Percentiles rank a stretch among this genome's conserved stretches.
These are phyloP conservation scores for Megatriorchis doriae DNA, from an alignment of 2,113 vertebrate species.

Conservation along the genomic window DNA sequence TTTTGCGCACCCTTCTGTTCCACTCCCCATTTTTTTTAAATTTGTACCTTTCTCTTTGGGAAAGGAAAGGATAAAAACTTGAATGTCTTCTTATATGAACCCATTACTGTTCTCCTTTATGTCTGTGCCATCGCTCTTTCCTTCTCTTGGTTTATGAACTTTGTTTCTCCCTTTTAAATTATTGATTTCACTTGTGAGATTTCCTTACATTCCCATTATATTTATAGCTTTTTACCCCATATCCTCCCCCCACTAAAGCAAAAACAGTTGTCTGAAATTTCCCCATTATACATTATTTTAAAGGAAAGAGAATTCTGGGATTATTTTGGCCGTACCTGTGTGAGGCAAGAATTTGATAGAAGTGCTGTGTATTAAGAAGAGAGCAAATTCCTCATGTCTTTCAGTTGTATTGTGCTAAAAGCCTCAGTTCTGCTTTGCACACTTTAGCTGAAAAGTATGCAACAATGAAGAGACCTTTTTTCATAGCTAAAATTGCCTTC, in stretches of 20 bases:
- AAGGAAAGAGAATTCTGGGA: neutral
- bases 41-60: neutral
- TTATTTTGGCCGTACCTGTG: neutral
- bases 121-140: neutral
- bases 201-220: neutral
- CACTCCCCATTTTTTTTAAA: neutral
- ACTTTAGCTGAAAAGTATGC: neutral
- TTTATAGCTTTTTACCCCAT: neutral
- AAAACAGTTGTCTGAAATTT: neutral
- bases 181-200: neutral
- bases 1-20: neutral
- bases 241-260: neutral
- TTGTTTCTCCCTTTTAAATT: neutral
- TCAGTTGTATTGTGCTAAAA: neutral
- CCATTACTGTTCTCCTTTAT: neutral
- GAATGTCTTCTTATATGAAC: neutral
- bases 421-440: neutral
- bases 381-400: neutral
- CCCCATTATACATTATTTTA: neutral
- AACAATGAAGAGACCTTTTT: neutral
- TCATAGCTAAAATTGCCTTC: neutral
- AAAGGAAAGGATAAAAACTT: neutral
- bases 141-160: neutral
- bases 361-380: neutral
- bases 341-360: neutral